Base-by-base conservation (phyloP, 2,888 invertebrate species). In the Mamestra brassicae region DNA sequence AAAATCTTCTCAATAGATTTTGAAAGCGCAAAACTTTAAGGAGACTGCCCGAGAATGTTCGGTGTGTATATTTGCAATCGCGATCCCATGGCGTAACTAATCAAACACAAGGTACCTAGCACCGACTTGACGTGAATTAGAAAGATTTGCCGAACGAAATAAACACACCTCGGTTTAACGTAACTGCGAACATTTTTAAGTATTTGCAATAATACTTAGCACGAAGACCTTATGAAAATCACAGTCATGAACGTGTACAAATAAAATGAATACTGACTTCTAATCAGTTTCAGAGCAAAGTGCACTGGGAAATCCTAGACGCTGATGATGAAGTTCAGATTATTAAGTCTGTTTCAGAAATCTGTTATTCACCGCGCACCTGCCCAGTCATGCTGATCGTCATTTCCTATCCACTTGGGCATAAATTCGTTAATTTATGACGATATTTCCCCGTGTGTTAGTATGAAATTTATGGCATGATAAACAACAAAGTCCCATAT, bases 401-500 rank as follows among this genome's bases (percentile, higher is more conserved):
- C 36, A 50, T 58, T 34, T 45, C 11, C 47, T 71, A 58, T 77
- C 42, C 54, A 65, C 73, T 63, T 5, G 54, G 47, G 42, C 50
- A 73, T 64, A 57, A 15, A 82, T 82, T 77, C 45, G 57, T 38
- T 63, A 70, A 68, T 80, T 70, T 73, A 82, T 42, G 63, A 61
- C 47, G 45, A 67, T 73, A 65, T 68, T 78, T 68, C 60, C 74
- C 60, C 45, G 70, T 36, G 42, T 70, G 60, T 17, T 50, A 61
- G 55, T 71, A 54, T 65, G 54, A 67, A 74, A 83, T 75, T 74
- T 60, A 78, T 69, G 65, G 55, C 58, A 55, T 68, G 64, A 60
- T 70, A 84, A 71, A 81, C 74, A 77, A 83, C 71, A 68, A 26
- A 80, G 75, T 71, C 50, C 63, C 61, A n/a, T 81, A 74, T 84